phyloP scores from a whole-genome alignment of 2,888 invertebrate genomes.

The Megamerina dolium region DNA sequence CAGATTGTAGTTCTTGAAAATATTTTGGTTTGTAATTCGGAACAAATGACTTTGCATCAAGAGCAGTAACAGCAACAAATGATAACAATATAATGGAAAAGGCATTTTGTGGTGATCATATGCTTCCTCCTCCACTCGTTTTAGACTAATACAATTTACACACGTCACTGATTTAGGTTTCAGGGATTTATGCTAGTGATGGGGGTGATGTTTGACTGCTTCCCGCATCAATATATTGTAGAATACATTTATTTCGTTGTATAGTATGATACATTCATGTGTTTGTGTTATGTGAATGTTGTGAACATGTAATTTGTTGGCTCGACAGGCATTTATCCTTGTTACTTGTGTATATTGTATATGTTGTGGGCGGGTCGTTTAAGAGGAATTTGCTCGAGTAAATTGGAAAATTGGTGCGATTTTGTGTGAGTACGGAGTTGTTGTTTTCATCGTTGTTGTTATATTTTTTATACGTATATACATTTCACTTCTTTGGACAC shows the following conservation, averaged over 20 bases:
- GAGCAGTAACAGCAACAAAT: conserved; percentile 6
- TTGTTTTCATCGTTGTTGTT: conserved; percentile 28
- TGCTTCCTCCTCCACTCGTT: too few relatives aligned
- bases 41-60: conserved; percentile 34
- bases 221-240: too few relatives aligned
- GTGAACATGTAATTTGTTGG: conserved; percentile 26
- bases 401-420: conserved; percentile 41
- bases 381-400: conserved; percentile 26
- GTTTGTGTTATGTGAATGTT: conserved; percentile 7
- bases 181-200: neutral
- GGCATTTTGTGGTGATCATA: too few relatives aligned
- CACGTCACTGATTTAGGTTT: conserved; percentile 31
- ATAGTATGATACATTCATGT: too few relatives aligned
- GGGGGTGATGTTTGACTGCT: conserved; percentile 16
- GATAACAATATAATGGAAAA: too few relatives aligned
- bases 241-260: too few relatives aligned
- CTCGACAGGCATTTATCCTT: conserved; percentile 36
- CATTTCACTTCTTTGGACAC: conserved; percentile 14
- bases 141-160: conserved; percentile 40
- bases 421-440: conserved; percentile 11
- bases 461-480: conserved; percentile 18
- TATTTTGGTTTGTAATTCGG: conserved; percentile 44
- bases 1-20: conserved; percentile 44
- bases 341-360: conserved; percentile 22
- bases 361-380: conserved; percentile 13